Base-by-base conservation (phyloP, 2,888 invertebrate genomes). In the Euphydryas editha region DNA sequence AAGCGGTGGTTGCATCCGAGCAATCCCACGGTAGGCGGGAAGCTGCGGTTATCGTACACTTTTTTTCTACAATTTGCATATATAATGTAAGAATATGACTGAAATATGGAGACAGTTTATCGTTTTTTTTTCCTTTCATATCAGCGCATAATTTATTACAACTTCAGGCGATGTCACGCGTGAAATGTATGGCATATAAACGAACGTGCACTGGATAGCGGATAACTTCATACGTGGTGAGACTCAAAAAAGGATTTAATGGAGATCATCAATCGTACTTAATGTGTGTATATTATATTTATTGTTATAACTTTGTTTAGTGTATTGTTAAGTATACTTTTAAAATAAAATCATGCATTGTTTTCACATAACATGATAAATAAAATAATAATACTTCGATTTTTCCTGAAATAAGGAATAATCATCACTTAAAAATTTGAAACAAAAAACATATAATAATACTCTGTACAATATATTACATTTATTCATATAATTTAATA, bases 1-100 rank as follows among this genome's bases (percentile, higher is more conserved):
- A 73, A 79, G 78, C 78, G 65, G 77, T 73, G 75, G 55, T 72
- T 64, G 82, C 81, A 81, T 78, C 82, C 81, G 79, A 80, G 76
- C 75, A 78, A 79, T 86, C 86, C 81, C 85, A 84, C 85, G 86
- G 78, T 75, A 77, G 77, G 77, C 81, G 82, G 89, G 88, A 90
- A 87, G 82, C 85, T 87, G 88, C 76, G 87, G 88, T 74, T 73
- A 57, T 67, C 44, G 61, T 67, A 36, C 30, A 20, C n/a, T 37
- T 20, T 67, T 67, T 67, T 65, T 77, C 72, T 24, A 51, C 36
- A 54, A 54, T 73, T 76, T 74, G 76, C 78, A 78, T 78, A 15
- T 56, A 30, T 30, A 62, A 65, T 39, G 55, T 37, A 39, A 62
- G 62, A 68, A 49, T 58, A 57, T 60, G 24, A 55, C 42, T 51